These are phyloP conservation scores for Ptilonorhynchus violaceus DNA, from an alignment of 2,113 vertebrate genomes.

Conservation along the genomic window DNA sequence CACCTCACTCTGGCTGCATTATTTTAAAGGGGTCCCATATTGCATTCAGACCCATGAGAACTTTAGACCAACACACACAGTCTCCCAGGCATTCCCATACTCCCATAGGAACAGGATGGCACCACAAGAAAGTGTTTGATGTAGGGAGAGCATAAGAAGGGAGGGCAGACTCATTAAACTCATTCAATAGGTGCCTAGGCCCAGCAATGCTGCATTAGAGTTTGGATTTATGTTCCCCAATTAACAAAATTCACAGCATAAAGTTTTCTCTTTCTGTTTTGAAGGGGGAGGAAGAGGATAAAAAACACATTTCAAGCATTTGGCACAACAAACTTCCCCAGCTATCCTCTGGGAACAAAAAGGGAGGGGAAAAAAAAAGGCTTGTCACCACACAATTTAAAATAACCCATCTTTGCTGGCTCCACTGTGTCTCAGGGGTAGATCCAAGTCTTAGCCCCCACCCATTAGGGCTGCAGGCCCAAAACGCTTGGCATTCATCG, in stretches of 20 bases:
- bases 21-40: neutral
- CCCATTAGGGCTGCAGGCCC: neutral
- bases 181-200: neutral
- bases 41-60: neutral
- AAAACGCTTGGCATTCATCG: neutral
- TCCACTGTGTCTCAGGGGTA: slow-evolving; percentile 37
- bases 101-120: neutral
- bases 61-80: neutral
- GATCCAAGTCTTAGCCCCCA: slow-evolving; percentile 13
- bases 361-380: neutral
- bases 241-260: slow-evolving; percentile 23
- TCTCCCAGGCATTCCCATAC: neutral
- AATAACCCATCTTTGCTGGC: slow-evolving; percentile 37
- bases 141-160: neutral
- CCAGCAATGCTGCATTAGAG: neutral
- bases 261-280: slow-evolving; percentile 23
- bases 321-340: neutral
- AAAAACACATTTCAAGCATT: slow-evolving; percentile 16
- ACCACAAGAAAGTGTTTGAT: neutral
- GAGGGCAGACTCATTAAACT: neutral
- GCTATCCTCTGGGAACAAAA: slow-evolving; percentile 8
- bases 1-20: neutral
- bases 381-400: slow-evolving; percentile 33
- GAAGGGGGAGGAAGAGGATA: neutral
- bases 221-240: slow-evolving; percentile 26